Percentiles rank a stretch among this genome's conserved stretches.
Conservation (phyloP, 2,888 invertebrate genomes). For the Rhabditophanes sp. region DNA sequence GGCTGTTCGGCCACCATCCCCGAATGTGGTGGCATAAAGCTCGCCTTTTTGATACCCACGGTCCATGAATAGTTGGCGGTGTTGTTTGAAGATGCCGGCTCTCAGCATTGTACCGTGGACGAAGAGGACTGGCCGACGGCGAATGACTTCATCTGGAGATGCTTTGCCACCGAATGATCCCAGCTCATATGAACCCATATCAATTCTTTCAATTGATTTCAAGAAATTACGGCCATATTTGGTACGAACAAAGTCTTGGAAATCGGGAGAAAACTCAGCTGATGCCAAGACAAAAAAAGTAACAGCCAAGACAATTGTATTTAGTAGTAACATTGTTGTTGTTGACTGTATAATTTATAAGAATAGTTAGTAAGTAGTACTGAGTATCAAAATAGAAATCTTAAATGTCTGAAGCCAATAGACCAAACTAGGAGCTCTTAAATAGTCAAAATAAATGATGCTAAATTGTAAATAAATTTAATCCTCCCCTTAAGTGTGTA, state of each 20-base stretch:
- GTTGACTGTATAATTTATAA: too few relatives aligned
- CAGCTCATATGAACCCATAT: conserved; percentile 6
- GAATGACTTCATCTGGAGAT: conserved; percentile 12
- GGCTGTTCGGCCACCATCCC: conserved; percentile 18
- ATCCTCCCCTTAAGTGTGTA: too few relatives aligned
- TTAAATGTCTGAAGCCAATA: too few relatives aligned
- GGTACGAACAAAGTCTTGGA: conserved; percentile 5
- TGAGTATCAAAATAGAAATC: too few relatives aligned
- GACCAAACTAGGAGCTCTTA: too few relatives aligned
- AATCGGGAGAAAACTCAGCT: conserved; percentile 9
- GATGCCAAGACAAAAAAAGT: background rate
- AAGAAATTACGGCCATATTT: conserved; percentile 7
- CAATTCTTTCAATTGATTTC: conserved; percentile 2
- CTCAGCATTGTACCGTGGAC: conserved; percentile 39
- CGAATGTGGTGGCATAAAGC: conserved; percentile 34
- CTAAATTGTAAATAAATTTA: too few relatives aligned
- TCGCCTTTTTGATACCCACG: conserved; percentile 15
- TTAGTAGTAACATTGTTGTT: too few relatives aligned
- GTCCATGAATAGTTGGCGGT: conserved; percentile 10
- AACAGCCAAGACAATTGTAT: too few relatives aligned
- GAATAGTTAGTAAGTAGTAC: too few relatives aligned
- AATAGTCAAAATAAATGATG: too few relatives aligned
- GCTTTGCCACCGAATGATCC: conserved; percentile 21
- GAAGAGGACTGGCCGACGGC: conserved; percentile 29
- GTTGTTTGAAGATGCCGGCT: conserved; percentile 20